These are phyloP conservation scores for Callipepla californica DNA, from an alignment of 2,113 vertebrate genomes.

Conservation along the genomic window DNA sequence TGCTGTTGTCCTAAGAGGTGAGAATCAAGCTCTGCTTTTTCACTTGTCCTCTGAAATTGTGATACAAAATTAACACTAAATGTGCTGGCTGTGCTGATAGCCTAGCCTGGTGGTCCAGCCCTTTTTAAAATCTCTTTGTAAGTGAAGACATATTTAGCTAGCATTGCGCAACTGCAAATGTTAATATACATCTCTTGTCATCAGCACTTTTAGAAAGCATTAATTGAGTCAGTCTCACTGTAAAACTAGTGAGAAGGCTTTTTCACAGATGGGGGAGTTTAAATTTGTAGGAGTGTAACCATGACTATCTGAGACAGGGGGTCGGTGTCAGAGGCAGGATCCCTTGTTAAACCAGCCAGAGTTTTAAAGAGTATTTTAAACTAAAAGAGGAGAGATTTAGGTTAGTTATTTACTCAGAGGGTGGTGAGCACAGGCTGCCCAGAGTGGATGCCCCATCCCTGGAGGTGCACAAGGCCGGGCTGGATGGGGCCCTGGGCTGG, in stretches of 20 bases:
- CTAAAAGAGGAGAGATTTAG: not conserved
- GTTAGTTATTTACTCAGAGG: not conserved
- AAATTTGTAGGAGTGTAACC: slow-evolving; percentile 49
- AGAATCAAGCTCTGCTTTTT: not conserved
- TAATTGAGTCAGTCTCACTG: slow-evolving; percentile 56
- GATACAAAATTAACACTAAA: not conserved
- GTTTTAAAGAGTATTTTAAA: not conserved
- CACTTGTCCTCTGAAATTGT: not conserved
- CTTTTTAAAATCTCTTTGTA: slow-evolving; percentile 29
- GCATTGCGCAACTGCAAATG: not conserved
- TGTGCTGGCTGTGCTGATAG: not conserved
- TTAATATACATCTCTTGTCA: slow-evolving; percentile 48
- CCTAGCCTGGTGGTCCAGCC: not conserved
- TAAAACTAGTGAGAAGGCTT: slow-evolving; percentile 44
- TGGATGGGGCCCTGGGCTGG: too few species aligned
- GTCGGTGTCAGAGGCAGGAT: slow-evolving; percentile 56
- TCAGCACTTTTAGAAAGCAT: slow-evolving; percentile 38
- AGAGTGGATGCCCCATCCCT: not conserved
- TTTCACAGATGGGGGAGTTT: slow-evolving; percentile 58
- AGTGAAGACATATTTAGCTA: slow-evolving; percentile 38
- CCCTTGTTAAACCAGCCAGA: slow-evolving; percentile 31
- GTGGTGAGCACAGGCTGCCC: not conserved
- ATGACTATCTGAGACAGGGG: slow-evolving; percentile 53
- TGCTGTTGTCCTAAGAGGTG: not conserved
- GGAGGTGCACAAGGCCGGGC: too few species aligned